Conservation (phyloP, 2,888 invertebrate genomes). For the Phania funesta region DNA sequence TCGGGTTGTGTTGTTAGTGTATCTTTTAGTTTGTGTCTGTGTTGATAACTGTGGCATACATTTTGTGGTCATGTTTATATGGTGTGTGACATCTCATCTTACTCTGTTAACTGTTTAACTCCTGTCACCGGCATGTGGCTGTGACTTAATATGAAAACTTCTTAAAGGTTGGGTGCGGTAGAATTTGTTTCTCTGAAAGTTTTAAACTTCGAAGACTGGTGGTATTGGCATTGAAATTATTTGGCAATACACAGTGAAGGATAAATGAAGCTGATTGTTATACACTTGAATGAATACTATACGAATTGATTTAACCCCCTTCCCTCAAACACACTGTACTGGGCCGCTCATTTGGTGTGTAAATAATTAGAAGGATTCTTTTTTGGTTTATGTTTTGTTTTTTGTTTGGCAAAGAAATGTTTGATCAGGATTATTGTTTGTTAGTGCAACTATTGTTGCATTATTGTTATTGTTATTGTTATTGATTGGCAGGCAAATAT, state of each 20-base stretch:
- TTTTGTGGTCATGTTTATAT: slow-evolving; percentile 62
- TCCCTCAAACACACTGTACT: neutral
- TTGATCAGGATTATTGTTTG: slow-evolving; percentile 55
- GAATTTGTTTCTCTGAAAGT: neutral
- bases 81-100: slow-evolving; percentile 54
- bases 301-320: slow-evolving; percentile 60
- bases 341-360: slow-evolving; percentile 40
- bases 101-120: slow-evolving; percentile 57
- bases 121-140: slow-evolving; percentile 62
- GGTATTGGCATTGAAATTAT: slow-evolving; percentile 24
- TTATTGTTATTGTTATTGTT: slow-evolving; percentile 9
- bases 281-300: slow-evolving; percentile 56
- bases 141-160: slow-evolving; percentile 44
- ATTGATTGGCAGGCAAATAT: slow-evolving; percentile 59
- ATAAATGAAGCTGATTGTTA: slow-evolving; percentile 66
- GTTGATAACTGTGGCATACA: slow-evolving; percentile 40
- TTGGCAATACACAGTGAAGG: slow-evolving; percentile 53
- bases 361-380: slow-evolving; percentile 25
- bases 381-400: neutral
- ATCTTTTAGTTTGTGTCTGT: neutral
- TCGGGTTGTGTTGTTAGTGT: neutral
- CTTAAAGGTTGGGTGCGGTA: slow-evolving; percentile 6
- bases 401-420: slow-evolving; percentile 27
- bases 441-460: slow-evolving; percentile 62
- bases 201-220: neutral